Conservation (phyloP, 2,113 vertebrate genomes). For the Pantherophis guttatus region DNA sequence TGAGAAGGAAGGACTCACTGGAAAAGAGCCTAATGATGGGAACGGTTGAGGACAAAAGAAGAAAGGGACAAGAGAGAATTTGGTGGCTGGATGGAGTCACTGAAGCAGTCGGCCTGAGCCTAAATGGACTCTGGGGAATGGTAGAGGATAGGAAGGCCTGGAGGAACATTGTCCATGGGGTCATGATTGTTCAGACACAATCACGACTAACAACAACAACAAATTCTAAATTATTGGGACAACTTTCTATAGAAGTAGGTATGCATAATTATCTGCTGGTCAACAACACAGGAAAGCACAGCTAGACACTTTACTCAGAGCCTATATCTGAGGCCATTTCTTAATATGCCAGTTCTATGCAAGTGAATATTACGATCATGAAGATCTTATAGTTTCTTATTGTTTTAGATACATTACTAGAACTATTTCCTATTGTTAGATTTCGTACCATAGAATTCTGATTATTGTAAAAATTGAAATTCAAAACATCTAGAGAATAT, state of each 20-base stretch:
- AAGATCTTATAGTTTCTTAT: background rate
- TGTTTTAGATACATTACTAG: background rate
- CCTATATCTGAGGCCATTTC: background rate
- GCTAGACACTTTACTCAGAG: background rate
- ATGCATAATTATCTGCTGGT: background rate
- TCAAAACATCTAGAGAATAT: background rate
- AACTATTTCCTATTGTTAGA: background rate
- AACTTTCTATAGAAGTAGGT: background rate
- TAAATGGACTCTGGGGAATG: no score
- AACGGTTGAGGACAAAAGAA: no score
- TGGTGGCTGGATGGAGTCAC: no score
- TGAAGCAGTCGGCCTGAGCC: no score
- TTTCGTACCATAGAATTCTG: background rate
- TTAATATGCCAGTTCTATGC: background rate
- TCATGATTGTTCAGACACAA: no score
- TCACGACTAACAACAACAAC: no score
- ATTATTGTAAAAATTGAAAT: background rate
- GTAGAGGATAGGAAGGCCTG: no score
- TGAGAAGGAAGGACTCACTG: no score
- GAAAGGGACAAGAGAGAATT: no score
- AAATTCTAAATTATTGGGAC: background rate
- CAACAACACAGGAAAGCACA: background rate
- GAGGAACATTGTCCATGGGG: no score
- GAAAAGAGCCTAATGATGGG: no score
- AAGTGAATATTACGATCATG: background rate